Conservation (phyloP, 2,888 invertebrate species). For the Creontiades dilutus region DNA sequence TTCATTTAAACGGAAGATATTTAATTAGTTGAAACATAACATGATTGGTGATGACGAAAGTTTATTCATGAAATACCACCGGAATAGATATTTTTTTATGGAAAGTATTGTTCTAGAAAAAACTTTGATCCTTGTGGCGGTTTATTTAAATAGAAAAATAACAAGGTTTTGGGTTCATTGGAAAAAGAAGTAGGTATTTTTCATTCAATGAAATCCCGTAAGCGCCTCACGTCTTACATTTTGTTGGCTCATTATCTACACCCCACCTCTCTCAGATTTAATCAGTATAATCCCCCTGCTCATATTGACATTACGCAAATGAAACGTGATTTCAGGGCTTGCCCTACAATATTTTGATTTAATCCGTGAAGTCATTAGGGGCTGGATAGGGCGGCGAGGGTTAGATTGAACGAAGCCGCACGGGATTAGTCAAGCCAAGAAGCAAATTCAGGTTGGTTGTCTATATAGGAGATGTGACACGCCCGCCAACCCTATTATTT, state of each 20-base stretch:
- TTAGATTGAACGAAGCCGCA: background rate
- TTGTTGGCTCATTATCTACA: conserved; percentile 4
- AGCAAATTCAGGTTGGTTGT: conserved; percentile 20
- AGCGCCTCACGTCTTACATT: background rate
- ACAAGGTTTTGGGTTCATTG: no score
- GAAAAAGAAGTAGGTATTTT: no score
- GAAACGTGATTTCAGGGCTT: conserved; percentile 37
- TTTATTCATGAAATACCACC: no score
- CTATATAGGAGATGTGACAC: background rate
- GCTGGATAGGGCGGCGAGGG: background rate
- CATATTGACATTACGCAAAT: conserved; percentile 34
- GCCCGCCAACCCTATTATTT: conserved; percentile 4
- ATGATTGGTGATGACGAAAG: no score
- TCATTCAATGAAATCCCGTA: background rate
- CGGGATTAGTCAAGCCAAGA: background rate
- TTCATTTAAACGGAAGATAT: no score
- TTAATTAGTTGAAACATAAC: no score
- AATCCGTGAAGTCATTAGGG: conserved; percentile 52
- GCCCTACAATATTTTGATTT: conserved; percentile 31
- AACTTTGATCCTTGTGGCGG: no score
- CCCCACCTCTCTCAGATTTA: background rate
- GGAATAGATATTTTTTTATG: no score
- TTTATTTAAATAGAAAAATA: no score
- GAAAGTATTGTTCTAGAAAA: no score
- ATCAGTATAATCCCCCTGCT: conserved; percentile 23